Evolutionary conservation across 2,797 vertebrate genomes (phyloP), one percentile per base, ranked within the genome.

Genomic region (Apodemus agrarius): DNA sequence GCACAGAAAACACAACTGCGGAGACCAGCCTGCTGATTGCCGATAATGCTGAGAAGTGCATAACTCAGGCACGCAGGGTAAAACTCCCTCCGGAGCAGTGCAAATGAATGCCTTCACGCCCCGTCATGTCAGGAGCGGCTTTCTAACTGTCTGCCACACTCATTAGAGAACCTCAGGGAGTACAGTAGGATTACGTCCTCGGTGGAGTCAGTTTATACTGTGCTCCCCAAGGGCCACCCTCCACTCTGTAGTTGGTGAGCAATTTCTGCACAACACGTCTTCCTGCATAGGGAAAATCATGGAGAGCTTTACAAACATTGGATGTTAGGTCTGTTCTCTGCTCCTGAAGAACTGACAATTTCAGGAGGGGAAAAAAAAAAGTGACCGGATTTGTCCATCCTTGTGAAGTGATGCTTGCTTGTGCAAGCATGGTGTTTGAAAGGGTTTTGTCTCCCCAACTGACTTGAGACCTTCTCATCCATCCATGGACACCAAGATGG

Each of bases 41-140:
- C 57, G 57, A 90, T 49, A 57, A 86, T 59, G 10, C 57, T 11
- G 11, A 85, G 16, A 61, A 81, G 31, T 69, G 34, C 26, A 43
- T 76, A 37, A 65, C 67, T 26, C 59, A 75, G 17, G 16, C 46
- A 49, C 59, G 87, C 16, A 52, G 31, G 43, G 63, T 37, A 67
- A 31, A 86, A 72, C 29, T 92, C 52, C 81, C 43, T 91, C 65
- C 57, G 67, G 83, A 97, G 26, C 13, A 79, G 63, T 75, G 49
- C 90, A 95, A 89, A 93, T 83, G 57, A 96, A 92, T 72, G 90
- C 79, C 89, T 97, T 91, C 83, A 52, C 69, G 65, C 78, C 90
- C 19, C 43, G 59, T 94, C 37, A 49, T 85, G 96, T 91, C 52
- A 79, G 85, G 31, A 91, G 72, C 82, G 72, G 88, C 22, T 96